Percentiles rank a stretch among this genome's conserved stretches.
Evolutionary conservation across 2,113 vertebrate species (phyloP).

Genomic region (Embiotoca jacksoni): DNA sequence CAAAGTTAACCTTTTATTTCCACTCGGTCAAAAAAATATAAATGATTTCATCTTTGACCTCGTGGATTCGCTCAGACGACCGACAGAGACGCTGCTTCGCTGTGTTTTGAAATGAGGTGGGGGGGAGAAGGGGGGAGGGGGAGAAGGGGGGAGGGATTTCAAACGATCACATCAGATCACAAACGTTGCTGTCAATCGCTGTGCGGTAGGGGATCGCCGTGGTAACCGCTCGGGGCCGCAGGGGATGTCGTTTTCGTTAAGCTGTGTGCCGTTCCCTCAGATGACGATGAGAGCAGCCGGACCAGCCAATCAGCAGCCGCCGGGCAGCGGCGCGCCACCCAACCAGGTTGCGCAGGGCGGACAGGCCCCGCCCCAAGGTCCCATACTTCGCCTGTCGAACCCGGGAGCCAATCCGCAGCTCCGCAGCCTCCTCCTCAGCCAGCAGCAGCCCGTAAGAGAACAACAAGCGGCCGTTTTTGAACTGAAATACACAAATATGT

Average conservation of each 20-base stretch:
- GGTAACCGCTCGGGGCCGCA: background rate
- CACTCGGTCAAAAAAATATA: too few species aligned
- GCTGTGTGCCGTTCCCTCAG: conserved; percentile 63
- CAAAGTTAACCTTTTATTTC: background rate
- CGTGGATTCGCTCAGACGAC: background rate
- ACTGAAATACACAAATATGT: too few species aligned
- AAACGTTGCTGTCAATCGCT: background rate
- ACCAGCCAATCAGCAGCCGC: conserved; percentile 82
- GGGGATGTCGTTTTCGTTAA: background rate
- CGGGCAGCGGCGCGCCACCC: conserved; percentile 84
- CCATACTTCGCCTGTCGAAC: conserved; percentile 90
- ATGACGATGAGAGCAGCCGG: conserved; percentile 87
- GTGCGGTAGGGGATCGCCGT: background rate
- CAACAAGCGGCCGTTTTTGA: background rate
- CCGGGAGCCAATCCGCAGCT: conserved; percentile 94
- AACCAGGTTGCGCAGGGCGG: conserved; percentile 83
- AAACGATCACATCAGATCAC: background rate
- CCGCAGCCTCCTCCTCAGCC: conserved; percentile 93
- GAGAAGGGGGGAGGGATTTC: too few species aligned
- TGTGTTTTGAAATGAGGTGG: background rate
- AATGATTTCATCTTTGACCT: background rate
- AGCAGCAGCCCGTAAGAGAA: conserved; percentile 89
- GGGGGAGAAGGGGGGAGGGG: too few species aligned
- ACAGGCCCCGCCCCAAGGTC: conserved; percentile 85
- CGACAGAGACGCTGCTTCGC: background rate